Conservation (phyloP, 2,113 vertebrate species). For the Archocentrus centrarchus region DNA sequence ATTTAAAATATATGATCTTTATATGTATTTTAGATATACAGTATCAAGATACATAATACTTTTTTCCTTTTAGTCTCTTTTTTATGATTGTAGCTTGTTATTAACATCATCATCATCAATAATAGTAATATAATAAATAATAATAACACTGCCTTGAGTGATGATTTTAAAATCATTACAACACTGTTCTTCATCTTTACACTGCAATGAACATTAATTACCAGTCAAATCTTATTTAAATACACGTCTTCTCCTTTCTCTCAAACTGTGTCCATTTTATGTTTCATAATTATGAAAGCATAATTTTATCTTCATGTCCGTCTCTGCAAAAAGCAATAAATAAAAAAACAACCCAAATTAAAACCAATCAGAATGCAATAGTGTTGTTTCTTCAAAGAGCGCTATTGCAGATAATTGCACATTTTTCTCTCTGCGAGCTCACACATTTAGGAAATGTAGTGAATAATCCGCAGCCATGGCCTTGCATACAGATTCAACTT, state of each 20-base stretch:
- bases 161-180: conserved; percentile 2
- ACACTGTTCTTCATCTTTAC: background rate
- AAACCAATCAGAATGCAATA: background rate
- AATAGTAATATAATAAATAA: background rate
- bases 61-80: background rate
- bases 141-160: background rate
- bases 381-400: background rate
- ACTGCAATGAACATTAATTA: conserved; percentile 12
- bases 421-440: conserved; percentile 15
- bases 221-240: background rate
- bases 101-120: background rate
- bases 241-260: background rate
- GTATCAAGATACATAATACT: background rate
- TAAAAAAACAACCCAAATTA: background rate
- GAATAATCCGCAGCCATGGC: conserved; percentile 35
- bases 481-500: conserved; percentile 45
- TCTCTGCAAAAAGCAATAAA: background rate
- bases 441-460: conserved; percentile 26
- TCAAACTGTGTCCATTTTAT: background rate
- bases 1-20: background rate
- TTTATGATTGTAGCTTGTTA: background rate
- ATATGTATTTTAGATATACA: background rate
- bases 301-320: background rate
- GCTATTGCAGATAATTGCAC: conserved; percentile 37
- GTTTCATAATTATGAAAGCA: background rate